Conservation (phyloP, 1,140 invertebrate species). For the Cyclina sinensis region DNA sequence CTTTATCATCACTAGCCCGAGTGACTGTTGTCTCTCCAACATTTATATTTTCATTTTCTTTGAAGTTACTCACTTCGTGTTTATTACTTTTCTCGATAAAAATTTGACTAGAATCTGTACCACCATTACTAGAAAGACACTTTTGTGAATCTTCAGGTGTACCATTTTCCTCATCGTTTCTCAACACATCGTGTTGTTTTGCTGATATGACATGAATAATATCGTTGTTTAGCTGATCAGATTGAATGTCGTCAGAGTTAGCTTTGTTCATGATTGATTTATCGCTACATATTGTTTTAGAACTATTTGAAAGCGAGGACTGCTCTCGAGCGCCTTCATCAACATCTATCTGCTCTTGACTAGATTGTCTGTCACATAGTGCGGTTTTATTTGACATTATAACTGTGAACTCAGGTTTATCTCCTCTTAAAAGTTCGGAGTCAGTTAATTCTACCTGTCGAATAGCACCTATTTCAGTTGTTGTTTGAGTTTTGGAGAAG, state of each 20-base stretch:
- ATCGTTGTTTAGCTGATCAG: background rate
- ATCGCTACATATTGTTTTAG: background rate
- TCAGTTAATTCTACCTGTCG: background rate
- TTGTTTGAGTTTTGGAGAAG: background rate
- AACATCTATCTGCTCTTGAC: background rate
- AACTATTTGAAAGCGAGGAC: background rate
- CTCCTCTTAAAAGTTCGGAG: background rate
- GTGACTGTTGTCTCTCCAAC: background rate
- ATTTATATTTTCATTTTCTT: slow-evolving; percentile 4
- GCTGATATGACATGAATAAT: background rate
- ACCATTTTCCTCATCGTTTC: background rate
- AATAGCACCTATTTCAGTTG: background rate
- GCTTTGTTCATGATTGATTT: background rate
- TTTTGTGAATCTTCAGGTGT: background rate
- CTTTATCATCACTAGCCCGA: no score
- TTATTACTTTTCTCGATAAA: background rate
- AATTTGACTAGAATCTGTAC: no score
- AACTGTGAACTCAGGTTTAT: background rate
- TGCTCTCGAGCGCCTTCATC: background rate
- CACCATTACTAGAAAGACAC: background rate
- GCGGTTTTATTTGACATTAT: background rate
- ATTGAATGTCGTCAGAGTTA: background rate
- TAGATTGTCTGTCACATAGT: background rate
- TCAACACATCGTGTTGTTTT: background rate
- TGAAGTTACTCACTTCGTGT: background rate